Base-by-base conservation (phyloP, 2,888 invertebrate genomes). In the Clepsis dumicolana region DNA sequence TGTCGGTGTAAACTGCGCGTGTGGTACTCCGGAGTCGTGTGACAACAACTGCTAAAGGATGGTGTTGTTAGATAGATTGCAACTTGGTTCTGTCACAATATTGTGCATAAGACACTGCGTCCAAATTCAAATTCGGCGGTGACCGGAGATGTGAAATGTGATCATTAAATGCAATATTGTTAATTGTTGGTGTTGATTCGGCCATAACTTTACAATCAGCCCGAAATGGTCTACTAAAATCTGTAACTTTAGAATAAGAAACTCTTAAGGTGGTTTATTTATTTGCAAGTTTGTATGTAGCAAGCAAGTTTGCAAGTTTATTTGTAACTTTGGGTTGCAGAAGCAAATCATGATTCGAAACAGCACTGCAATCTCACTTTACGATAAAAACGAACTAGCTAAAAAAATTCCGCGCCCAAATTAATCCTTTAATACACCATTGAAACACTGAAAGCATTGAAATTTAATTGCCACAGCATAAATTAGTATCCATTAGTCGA, bases 401-500 rank as follows among this genome's bases (percentile, higher is more conserved):
- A 29, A 7, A 7, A 29, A 38, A 14, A n/a, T 12, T 14, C 38
- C 44, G 16, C 14, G n/a, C n/a, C 1, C 32, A 44, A 44, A 18
- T 16, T 4, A 5, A 16, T 18, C 16, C 7, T 38, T 38, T 2
- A 44, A 1, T 44, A 44, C 41, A 14, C 38, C 7, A 44, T 12
- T 21, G 3, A 52, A 27, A 25, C 18, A 52, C 18, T 52, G 7
- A 4, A 3, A 52, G 16, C 1, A 21, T 57, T 25, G 14, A 41
- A 57, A 16, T 16, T 38, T 14, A 59, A 38, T 27, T 52, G 25
- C 52, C 41, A 38, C 16, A 41, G 41, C 10, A 27, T 59, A 27
- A 59, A 59, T 59, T 54, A 29, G 54, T 29, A 18, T 53, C 48
- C 62, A 57, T 62, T 41, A 50, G 50, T 16, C 24, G 53, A 50